Conservation (phyloP, 2,113 vertebrate species). For the Sorex fumeus region DNA sequence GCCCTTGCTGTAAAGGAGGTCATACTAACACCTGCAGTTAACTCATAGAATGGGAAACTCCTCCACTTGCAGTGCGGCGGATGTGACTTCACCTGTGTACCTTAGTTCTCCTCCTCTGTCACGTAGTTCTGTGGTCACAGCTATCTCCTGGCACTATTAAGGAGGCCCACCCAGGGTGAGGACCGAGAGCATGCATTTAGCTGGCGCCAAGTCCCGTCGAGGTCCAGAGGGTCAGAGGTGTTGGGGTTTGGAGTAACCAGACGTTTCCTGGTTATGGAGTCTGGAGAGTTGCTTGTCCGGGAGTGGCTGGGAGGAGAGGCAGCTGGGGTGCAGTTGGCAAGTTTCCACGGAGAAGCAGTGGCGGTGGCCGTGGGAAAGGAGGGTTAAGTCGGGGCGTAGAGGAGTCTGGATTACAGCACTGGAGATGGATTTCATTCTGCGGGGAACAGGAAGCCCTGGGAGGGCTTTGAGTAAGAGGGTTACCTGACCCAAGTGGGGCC, state of each 20-base stretch:
- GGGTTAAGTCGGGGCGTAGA: not conserved
- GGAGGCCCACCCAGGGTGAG: not conserved
- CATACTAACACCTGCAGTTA: not conserved
- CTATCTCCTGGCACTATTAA: rapidly evolving
- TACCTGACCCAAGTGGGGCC: not conserved
- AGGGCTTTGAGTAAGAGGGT: not conserved
- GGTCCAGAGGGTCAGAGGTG: not conserved
- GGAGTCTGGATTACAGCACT: not conserved
- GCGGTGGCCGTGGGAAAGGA: not conserved
- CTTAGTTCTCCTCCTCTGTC: not conserved
- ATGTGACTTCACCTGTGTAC: not conserved
- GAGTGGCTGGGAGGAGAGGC: not conserved
- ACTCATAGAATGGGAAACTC: no score
- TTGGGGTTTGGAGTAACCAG: not conserved
- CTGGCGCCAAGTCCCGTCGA: not conserved
- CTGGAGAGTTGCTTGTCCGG: no score
- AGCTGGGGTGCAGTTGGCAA: not conserved
- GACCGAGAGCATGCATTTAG: not conserved
- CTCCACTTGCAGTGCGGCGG: not conserved
- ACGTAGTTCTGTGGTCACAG: not conserved
- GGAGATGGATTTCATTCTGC: constrained; percentile 13
- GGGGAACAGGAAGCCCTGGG: not conserved
- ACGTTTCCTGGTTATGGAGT: not conserved
- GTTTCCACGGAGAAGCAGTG: not conserved
- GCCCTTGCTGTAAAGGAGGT: not conserved